Evolutionary conservation across 2,113 vertebrate species (phyloP), one percentile per base, ranked within the genome.

Genomic region (Gopherus evgoodei): DNA sequence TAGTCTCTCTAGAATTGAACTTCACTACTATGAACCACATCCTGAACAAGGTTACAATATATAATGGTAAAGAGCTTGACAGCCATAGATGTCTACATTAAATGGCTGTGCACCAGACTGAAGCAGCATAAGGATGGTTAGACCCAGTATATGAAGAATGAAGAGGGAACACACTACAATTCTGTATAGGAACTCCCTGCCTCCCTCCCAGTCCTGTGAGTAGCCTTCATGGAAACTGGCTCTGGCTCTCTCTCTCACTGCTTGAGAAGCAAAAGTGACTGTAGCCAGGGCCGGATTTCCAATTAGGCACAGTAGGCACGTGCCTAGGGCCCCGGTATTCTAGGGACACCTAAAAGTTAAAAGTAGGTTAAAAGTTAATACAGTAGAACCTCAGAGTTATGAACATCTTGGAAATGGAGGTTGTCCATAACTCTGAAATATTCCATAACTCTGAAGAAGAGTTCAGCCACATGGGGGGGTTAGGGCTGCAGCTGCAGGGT

Each of bases 21-120:
- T 54, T 84, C 6, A 93, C 95, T 75, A 85, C 86, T 87, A 27
- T 88, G 65, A 19, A 25, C 93, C 47, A 27, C 19, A 50, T 10
- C 29, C 21, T 82, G 82, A 96, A 89, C 85, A 72, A 92, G 81
- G 56, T 42, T 44, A 21, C 80, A 89, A 44, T 31, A 76, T 94
- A 89, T 92, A 69, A 69, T 69, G 16, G 13, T 62, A 35, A 65
- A 35, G 31, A 31, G 62, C 83, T 84, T 72, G 0, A 1, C 81
- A 57, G 65, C 57, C 62, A 90, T 65, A 83, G 83, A 44, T 44
- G 62, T 78, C 76, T 86, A 25, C 44, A 76, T 84, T 75, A 89
- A 89, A 93, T 86, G 78, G 47, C 42, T 35, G 29, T 53, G 19
- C 54, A 57, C 44, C 52, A 84, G 44, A 62, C 83, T 44, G 90